Evolutionary conservation across 2,797 vertebrate species (phyloP), one percentile per base, ranked within the genome.

Genomic region (Phataginus tricuspis): DNA sequence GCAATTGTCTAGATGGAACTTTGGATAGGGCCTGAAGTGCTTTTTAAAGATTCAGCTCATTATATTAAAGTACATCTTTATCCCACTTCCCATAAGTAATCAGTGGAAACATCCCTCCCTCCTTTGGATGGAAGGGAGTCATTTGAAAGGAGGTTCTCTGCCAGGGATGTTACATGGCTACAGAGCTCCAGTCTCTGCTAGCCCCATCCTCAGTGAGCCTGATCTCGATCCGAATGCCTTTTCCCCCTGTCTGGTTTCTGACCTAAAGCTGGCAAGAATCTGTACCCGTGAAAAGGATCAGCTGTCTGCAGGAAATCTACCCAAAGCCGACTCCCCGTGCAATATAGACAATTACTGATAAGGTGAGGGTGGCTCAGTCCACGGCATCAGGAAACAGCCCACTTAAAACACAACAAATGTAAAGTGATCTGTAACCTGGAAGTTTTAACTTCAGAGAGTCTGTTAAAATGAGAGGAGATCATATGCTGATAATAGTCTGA

Each of bases 381-480:
- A 5, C 34, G 77, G 80, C 75, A 94, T 90, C 92, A 90, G 92
- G 90, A 96, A 93, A 80, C 45, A 93, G 9, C 75, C 29, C 42
- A 68, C 77, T 49, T 63, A 39, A 96, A 95, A 25, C 11, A 4
- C 45, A 91, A 91, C 57, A 66, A 53, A 71, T 95, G 93, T 75
- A 84, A 83, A 94, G n/a, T 19, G 45, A 72, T 87, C 90, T 29
- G 66, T 68, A 85, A 96, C 85, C 94, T 95, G 94, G 42, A 95
- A 90, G 55, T 93, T 90, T 93, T 59, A 79, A 91, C 89, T 97
- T 93, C 79, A 66, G 77, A 75, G 91, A 91, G 29, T 18, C 82
- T 86, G 82, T 71, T 92, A 66, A 88, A 80, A 91, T 29, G 71
- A 91, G 71, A 91, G 78, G 79, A 86, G 91, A 96, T 95, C 83